Base-by-base conservation (phyloP, 92 coral and sea anemone species). In the Ricordea florida region DNA sequence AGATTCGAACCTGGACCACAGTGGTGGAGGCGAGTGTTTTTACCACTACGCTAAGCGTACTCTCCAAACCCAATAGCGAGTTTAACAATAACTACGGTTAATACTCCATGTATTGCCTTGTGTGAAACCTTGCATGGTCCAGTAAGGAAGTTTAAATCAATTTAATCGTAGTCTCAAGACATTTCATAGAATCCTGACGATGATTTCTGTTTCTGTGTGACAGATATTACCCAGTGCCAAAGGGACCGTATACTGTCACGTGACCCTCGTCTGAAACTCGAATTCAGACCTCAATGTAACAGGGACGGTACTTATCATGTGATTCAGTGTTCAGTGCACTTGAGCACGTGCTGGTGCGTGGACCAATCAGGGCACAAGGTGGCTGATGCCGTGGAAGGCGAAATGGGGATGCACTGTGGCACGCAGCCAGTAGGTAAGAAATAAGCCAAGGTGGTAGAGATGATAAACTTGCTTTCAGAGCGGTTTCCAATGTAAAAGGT, bases 281-380 rank as follows among this genome's bases (percentile, higher is more conserved):
- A 86, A 59, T 94, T 85, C 68, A 76, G 92, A 9, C 98, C 98
- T 40, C 71, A 43, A 40, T 94, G 98, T 55, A 59, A 94, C 57
- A 38, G 58, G 8, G 90, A 94, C 47, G 98, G 98, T 2, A 58
- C 81, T n/a, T 94, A 92, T 36, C 98, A 92, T 66, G 51, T 40
- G 57, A 81, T 94, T 1, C 98, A 94, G 64, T 94, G 98, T 32
- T 94, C 98, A 41, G 69, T 94, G 61, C 91, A 92, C 66, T 63
- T 76, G 32, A 61, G 61, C 40, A 82, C 55, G 57, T 94, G 98
- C 21, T 94, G 98, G 98, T 94, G 98, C 35, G 98, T 94, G 0
- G 92, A 94, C 49, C 65, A 83, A 43, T 78, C 93, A 28, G 98
- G 98, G 3, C 91, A 94, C 73, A 94, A 94, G 82, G 69, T 82